Evolutionary conservation across 1,140 invertebrate genomes (phyloP).

Genomic region (Cecropterus lyciades): DNA sequence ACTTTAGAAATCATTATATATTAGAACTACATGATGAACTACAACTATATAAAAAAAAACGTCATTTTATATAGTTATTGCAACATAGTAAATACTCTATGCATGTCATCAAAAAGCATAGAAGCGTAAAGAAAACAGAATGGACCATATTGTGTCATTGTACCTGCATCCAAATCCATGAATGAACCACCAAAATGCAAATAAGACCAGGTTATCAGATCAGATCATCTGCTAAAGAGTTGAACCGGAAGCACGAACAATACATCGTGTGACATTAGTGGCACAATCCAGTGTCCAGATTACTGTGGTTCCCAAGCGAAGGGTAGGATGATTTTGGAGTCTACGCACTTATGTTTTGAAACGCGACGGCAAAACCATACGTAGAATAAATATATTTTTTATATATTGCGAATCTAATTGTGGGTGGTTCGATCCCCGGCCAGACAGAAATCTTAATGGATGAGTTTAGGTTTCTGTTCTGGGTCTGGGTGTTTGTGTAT

Average conservation of each 20-base stretch:
- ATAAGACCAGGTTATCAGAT: conserved; percentile 19
- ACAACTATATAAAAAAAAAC: no score
- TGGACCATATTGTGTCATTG: not conserved
- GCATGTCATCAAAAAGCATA: no score
- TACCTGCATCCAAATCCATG: conserved; percentile 21
- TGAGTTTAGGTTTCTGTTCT: no score
- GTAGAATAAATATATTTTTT: conserved; percentile 7
- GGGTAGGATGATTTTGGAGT: conserved; percentile 12
- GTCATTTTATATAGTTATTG: no score
- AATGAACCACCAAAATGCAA: conserved; percentile 30
- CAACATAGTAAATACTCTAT: no score
- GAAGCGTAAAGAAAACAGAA: no score
- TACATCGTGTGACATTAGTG: conserved; percentile 58
- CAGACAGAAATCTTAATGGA: no score
- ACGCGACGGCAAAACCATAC: conserved; percentile 25
- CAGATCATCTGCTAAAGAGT: conserved; percentile 30
- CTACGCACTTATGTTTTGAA: conserved; percentile 38
- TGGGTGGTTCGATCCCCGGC: no score
- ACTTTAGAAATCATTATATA: no score
- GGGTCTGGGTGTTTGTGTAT: no score
- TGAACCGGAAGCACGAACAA: conserved; percentile 63
- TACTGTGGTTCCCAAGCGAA: conserved; percentile 45
- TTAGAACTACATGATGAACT: no score
- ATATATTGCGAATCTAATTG: no score
- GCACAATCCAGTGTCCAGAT: conserved; percentile 48